Percentiles rank a stretch among this genome's conserved stretches.
Conservation (phyloP, 2,888 invertebrate genomes). For the Nephrotoma appendiculata region DNA sequence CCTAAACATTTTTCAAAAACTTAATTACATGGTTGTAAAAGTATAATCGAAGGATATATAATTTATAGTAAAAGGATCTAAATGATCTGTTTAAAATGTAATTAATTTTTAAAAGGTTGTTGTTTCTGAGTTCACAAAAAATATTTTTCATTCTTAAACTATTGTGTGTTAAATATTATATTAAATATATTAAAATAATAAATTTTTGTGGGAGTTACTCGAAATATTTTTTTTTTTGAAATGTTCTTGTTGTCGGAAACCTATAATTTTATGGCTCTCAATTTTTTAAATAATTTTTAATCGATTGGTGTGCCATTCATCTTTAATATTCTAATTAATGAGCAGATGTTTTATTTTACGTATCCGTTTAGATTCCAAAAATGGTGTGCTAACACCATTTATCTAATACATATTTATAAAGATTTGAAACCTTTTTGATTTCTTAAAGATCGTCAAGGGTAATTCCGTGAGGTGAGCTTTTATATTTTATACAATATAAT, state of each 20-base stretch:
- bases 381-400: neutral
- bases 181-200: neutral
- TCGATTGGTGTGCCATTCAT: neutral
- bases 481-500: neutral
- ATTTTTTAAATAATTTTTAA: neutral
- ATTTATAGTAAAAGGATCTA: neutral
- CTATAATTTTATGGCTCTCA: neutral
- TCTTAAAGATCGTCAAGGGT: neutral
- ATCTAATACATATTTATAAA: neutral
- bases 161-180: neutral
- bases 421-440: neutral
- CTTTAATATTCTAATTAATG: neutral
- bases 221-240: neutral
- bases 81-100: neutral
- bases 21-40: neutral
- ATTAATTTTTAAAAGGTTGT: neutral
- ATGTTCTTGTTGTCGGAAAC: neutral
- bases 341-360: neutral
- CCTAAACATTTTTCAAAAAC: neutral
- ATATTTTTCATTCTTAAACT: neutral
- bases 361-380: neutral
- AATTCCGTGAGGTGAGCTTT: neutral
- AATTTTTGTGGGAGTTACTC: neutral
- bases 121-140: neutral
- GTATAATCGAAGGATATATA: neutral